Evolutionary conservation across 2,113 vertebrate species (phyloP).

Genomic region (Suncus etruscus): DNA sequence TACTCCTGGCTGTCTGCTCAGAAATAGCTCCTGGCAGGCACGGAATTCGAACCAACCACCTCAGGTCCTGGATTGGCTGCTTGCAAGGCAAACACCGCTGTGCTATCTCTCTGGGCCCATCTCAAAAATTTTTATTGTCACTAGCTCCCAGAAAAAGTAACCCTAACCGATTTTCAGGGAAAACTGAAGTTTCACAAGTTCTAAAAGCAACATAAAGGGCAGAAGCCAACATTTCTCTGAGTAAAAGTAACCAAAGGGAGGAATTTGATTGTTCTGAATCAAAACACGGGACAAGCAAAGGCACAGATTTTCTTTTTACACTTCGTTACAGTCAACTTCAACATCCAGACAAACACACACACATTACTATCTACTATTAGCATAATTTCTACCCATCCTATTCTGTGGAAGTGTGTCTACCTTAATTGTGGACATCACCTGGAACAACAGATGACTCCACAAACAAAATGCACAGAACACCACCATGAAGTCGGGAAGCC

Average conservation of each 20-base stretch:
- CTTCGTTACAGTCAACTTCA: background rate
- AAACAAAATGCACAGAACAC: background rate
- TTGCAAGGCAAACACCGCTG: too few species aligned
- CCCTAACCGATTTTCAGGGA: background rate
- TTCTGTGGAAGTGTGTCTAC: background rate
- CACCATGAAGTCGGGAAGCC: slow-evolving; percentile 30
- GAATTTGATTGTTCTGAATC: background rate
- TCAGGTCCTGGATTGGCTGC: too few species aligned
- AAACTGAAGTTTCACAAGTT: slow-evolving; percentile 18
- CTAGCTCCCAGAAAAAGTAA: slow-evolving; percentile 24
- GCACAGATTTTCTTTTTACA: background rate
- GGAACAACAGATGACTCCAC: background rate
- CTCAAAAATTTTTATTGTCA: background rate
- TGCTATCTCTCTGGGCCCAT: too few species aligned
- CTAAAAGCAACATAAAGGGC: background rate
- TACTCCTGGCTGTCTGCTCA: too few species aligned
- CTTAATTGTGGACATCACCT: background rate
- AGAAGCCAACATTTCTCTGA: slow-evolving; percentile 65
- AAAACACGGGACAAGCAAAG: slow-evolving; percentile 18
- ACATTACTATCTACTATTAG: background rate
- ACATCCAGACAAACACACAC: background rate
- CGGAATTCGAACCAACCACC: too few species aligned
- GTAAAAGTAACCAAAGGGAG: slow-evolving; percentile 24
- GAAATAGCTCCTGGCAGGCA: too few species aligned
- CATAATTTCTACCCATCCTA: background rate